Base-by-base conservation (phyloP, 30 jellyfish, hydroid and myxozoan species). In the Aurelia sp. region DNA sequence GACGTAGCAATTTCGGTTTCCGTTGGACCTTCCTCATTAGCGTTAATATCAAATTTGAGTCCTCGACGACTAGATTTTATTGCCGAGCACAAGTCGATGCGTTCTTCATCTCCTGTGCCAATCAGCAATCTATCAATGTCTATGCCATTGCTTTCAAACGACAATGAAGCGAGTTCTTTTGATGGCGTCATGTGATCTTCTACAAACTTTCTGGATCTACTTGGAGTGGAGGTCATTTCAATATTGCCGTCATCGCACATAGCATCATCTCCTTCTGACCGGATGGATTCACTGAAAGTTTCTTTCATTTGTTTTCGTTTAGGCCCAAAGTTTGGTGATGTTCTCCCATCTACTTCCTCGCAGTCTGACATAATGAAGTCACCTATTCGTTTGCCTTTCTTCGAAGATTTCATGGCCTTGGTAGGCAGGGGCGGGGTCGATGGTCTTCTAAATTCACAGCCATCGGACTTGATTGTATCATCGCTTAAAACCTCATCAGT, bases 241-340 rank as follows among this genome's bases (percentile, higher is more conserved):
- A 18, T 12, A 21, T 59, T 59, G 13, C 69, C 69, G 9, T 30
- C 69, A 59, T 59, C 69, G 33, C 69, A 59, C 44, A 67, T 30
- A 0, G 22, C 78, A 67, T 5, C 18, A 27, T 30, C 78, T 20
- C 78, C 69, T n/a, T 59, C 69, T 21, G 69, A 59, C 33, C 13
- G 24, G 33, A 59, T 21, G 10, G 24, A 4, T 59, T 59, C 69
- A 21, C 24, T 18, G 33, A 59, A 13, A 44, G 55, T 44, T 44
- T 44, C 55, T 44, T 44, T 44, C 55, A 44, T 44, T 44, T 44
- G 55, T 21, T 59, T 59, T 59, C 69, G 69, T 44, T 74, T 59
- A 4, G 93, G 93, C 61, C 93, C 93, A 55, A 84, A 84, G 30
- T 61, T 33, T 17, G 93, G 93, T 6, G 93, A 84, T 18, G 63